phyloP scores from a whole-genome alignment of 2,113 vertebrate species.

The Ameiurus melas region DNA sequence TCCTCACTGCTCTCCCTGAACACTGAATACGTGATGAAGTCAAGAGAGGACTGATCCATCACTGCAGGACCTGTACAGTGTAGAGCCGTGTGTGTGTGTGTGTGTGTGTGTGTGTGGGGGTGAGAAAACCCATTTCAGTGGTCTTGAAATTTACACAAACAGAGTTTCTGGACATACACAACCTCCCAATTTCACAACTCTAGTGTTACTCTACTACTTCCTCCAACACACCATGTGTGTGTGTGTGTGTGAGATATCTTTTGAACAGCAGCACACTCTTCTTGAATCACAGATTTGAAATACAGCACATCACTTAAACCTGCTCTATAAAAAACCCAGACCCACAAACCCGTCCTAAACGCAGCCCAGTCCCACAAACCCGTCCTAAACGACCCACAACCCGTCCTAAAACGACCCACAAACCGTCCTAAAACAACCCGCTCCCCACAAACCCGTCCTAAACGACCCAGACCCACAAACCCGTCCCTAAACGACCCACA shows the following conservation, averaged over 20 bases:
- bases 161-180: slow-evolving; percentile 5
- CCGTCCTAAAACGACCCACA: too few relatives aligned
- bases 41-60: neutral
- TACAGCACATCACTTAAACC: neutral
- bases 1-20: neutral
- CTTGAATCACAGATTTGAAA: neutral
- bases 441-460: too few relatives aligned
- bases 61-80: neutral
- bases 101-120: neutral
- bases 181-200: neutral
- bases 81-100: neutral
- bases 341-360: too few relatives aligned
- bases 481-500: too few relatives aligned
- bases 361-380: too few relatives aligned
- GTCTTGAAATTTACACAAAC: slow-evolving; percentile 1
- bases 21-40: neutral
- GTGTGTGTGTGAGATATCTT: neutral
- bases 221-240: neutral
- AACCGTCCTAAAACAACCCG: too few relatives aligned
- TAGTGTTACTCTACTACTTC: neutral
- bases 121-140: neutral
- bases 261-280: neutral
- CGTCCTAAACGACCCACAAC: too few relatives aligned
- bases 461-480: too few relatives aligned
- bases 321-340: neutral